Conservation (phyloP, 1,140 invertebrate species). For the Sogatella furcifera region DNA sequence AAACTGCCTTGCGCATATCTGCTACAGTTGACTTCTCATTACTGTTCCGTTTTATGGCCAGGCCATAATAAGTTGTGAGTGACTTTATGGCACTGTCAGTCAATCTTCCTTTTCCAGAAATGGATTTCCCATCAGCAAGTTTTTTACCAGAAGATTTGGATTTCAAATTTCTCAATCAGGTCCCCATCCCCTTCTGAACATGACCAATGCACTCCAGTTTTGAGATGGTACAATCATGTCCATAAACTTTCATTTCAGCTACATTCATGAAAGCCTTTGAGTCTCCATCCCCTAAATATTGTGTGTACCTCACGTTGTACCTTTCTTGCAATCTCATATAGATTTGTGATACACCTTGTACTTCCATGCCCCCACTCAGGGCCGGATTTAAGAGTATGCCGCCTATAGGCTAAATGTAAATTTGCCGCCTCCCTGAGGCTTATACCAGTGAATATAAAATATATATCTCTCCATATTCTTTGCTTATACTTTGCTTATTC, state of each 20-base stretch:
- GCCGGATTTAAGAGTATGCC: too few relatives aligned
- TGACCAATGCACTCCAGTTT: conserved; percentile 23
- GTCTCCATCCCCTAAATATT: conserved; percentile 21
- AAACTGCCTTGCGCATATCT: conserved; percentile 27
- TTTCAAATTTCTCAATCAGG: conserved; percentile 14
- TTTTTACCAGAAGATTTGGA: not conserved
- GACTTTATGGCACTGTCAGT: too few relatives aligned
- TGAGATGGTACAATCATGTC: not conserved
- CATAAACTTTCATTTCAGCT: conserved; percentile 15
- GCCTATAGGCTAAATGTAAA: too few relatives aligned
- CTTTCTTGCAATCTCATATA: conserved; percentile 16
- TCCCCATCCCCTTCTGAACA: conserved; percentile 26
- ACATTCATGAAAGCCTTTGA: conserved; percentile 7
- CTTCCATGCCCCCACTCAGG: conserved; percentile 23
- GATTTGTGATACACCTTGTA: conserved; percentile 17
- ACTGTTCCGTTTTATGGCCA: too few relatives aligned
- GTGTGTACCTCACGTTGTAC: conserved; percentile 14
- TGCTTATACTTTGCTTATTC: too few relatives aligned
- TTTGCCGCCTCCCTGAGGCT: too few relatives aligned
- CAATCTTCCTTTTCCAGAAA: not conserved
- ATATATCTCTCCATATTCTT: too few relatives aligned
- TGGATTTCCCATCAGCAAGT: conserved; percentile 5
- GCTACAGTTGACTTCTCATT: conserved; percentile 9
- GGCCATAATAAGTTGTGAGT: too few relatives aligned
- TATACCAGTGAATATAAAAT: too few relatives aligned